Percentiles rank a stretch among this genome's conserved stretches.
phyloP scores from a whole-genome alignment of 2,888 invertebrate genomes.

The Papilio protenor region DNA sequence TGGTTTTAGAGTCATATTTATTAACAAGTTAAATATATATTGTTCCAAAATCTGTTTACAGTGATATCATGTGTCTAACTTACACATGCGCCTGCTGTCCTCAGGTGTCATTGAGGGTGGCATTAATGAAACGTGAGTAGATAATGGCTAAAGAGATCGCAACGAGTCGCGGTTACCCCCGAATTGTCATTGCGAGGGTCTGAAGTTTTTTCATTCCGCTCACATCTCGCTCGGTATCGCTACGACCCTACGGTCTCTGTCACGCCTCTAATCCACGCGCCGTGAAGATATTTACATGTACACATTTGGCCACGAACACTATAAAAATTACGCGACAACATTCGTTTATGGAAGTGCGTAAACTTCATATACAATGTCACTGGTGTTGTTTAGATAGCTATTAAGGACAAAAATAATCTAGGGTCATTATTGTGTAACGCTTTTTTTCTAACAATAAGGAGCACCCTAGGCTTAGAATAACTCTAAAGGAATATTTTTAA shows the following conservation, averaged over 20 bases:
- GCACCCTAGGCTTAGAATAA: no score
- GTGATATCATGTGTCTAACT: constrained; percentile 14
- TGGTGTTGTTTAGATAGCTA: background rate
- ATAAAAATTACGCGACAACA: background rate
- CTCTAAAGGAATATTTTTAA: no score
- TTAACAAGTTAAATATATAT: background rate
- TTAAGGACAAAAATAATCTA: background rate
- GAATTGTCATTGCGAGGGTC: constrained; percentile 45
- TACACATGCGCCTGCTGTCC: constrained; percentile 4
- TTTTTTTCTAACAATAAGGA: no score
- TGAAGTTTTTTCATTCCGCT: constrained; percentile 64
- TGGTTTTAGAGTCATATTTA: no score
- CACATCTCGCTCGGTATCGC: constrained; percentile 64
- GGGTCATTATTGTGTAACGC: no score
- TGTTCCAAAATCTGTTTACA: background rate
- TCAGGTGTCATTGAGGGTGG: constrained; percentile 32
- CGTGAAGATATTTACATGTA: constrained; percentile 70
- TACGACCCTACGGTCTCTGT: constrained; percentile 61
- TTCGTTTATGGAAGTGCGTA: background rate
- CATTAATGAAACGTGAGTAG: constrained; percentile 32
- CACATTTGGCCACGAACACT: constrained; percentile 55
- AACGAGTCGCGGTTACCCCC: constrained; percentile 28
- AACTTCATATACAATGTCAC: background rate
- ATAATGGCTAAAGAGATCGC: constrained; percentile 38
- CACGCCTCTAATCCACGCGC: constrained; percentile 65